Conservation (phyloP, 2,888 invertebrate species). For the Pristionchus fissidentatus region DNA sequence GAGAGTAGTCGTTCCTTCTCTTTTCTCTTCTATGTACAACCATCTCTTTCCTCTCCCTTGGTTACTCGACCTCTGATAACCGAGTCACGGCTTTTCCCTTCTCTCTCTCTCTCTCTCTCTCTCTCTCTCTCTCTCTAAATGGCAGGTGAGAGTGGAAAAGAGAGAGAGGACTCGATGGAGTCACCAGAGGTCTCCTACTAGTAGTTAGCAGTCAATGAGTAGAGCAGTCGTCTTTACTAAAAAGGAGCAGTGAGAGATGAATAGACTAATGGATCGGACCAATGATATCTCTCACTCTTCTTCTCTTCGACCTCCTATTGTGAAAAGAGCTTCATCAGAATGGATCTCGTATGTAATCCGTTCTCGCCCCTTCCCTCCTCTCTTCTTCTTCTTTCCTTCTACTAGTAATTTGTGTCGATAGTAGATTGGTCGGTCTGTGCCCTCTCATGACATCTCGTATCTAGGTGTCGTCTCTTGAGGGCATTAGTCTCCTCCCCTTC, state of each 20-base stretch:
- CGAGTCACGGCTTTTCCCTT: slow-evolving; percentile 31
- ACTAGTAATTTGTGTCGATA: not conserved
- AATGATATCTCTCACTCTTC: slow-evolving; percentile 16
- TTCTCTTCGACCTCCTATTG: slow-evolving; percentile 33
- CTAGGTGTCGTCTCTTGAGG: not conserved
- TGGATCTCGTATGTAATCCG: not conserved
- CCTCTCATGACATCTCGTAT: slow-evolving; percentile 30
- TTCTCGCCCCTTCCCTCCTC: slow-evolving; percentile 20
- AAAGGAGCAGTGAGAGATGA: slow-evolving; percentile 33
- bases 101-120: not conserved
- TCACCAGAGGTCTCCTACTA: slow-evolving; percentile 11
- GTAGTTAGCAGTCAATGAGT: slow-evolving; percentile 22
- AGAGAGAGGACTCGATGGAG: not conserved
- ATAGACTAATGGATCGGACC: slow-evolving; percentile 26
- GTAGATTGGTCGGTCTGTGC: slow-evolving; percentile 14
- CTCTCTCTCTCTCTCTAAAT: slow-evolving; percentile 41
- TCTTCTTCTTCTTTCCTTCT: slow-evolving; percentile 10
- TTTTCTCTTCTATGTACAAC: slow-evolving; percentile 1
- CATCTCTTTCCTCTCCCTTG: slow-evolving; percentile 39
- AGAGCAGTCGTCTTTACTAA: slow-evolving; percentile 18
- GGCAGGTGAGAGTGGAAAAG: slow-evolving; percentile 45
- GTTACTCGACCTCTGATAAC: slow-evolving; percentile 40
- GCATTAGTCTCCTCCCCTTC: not conserved
- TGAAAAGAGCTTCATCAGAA: slow-evolving; percentile 18
- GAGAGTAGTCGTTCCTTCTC: slow-evolving; percentile 20